Conservation (phyloP, 2,113 vertebrate genomes). For the Gnathonemus echidnorhynchus region DNA sequence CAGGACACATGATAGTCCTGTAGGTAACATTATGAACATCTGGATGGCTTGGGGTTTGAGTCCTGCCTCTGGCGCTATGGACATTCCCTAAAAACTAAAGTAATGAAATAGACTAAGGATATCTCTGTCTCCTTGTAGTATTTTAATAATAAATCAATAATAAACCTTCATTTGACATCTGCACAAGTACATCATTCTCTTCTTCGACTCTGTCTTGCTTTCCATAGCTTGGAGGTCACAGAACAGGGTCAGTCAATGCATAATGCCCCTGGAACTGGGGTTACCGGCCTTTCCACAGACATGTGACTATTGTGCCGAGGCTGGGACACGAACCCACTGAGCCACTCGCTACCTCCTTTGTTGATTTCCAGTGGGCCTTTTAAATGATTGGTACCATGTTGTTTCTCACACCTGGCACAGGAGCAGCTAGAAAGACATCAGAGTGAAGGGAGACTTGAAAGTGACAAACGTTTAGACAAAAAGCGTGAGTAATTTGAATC, state of each 20-base stretch:
- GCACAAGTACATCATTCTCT: neutral
- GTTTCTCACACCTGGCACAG: slow-evolving; percentile 41
- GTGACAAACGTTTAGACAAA: slow-evolving; percentile 70
- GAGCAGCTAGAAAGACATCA: slow-evolving; percentile 75
- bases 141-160: neutral
- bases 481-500: slow-evolving; percentile 64
- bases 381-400: neutral
- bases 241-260: neutral
- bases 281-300: neutral
- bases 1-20: neutral
- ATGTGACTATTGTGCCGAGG: neutral
- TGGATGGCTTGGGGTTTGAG: neutral
- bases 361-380: neutral
- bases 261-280: neutral
- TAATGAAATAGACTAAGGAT: neutral
- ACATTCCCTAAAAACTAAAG: neutral
- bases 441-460: slow-evolving; percentile 59
- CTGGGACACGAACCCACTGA: neutral
- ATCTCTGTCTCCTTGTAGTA: neutral
- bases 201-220: neutral
- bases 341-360: neutral
- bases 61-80: neutral
- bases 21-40: neutral
- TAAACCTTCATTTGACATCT: neutral
- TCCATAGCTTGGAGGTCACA: neutral